Base-by-base conservation (phyloP, 2,888 invertebrate species). In the Theodoxus fluviatilis region DNA sequence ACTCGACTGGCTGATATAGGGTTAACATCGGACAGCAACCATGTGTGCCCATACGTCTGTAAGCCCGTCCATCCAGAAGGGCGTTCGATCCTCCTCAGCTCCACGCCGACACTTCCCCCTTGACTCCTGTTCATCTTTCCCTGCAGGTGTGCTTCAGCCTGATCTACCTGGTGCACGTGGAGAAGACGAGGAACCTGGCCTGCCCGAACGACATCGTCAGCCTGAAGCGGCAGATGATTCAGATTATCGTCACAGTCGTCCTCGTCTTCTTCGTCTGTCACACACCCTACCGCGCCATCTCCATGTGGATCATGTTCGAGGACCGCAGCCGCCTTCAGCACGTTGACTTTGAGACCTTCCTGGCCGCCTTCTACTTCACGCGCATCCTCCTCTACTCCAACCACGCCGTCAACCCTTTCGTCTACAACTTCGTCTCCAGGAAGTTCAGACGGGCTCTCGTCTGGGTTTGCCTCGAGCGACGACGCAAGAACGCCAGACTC, bases 231-330 rank as follows among this genome's bases (percentile, higher is more conserved):
- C 77, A 77, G 73, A 75, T 74, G 73, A 76, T 73, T 6, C 74
- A 76, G 47, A 77, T 77, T 43, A 74, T 77, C 57, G 71, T 75
- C 43, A 72, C 75, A 2, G 75, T 77, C 31, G 77, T 77, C 12
- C 70, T 75, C 15, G 72, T 77, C 57, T 77, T 77, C 69, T 77
- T 77, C 70, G 61, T 77, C 67, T 76, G 77, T 35, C 77, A 77
- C 66, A 72, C 75, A 22, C 77, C 77, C 25, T 76, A 74, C 63
- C 71, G 77, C 55, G 74, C 74, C 12, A 69, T 75, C 3, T 73
- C 65, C n/a, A 55, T 77, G 31, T 75, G 74, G 75, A 71, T 69
- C 38, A 73, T 75, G 65, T 75, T 75, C 59, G 71, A 69, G 38
- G 70, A 72, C 38, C 52, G 59, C 0, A 37, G 67, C 3, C 65